A percentile compares a stretch with the other conserved stretches of the same genome.
These are phyloP conservation scores for Trichechus manatus DNA, from an alignment of 2,113 vertebrate genomes.

Conservation along the genomic window DNA sequence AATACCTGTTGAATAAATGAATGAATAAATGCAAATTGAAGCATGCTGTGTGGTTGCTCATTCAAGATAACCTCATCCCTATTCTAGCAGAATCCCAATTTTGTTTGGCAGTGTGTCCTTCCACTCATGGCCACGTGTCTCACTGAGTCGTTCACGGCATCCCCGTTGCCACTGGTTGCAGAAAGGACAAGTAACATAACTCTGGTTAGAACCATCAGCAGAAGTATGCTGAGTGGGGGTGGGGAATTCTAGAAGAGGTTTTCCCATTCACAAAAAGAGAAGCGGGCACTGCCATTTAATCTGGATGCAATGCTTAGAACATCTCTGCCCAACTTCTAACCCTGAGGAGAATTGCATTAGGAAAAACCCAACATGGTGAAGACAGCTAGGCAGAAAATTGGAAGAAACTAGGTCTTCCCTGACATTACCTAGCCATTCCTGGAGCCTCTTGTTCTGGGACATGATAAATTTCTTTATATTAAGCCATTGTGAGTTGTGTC, in stretches of 20 bases:
- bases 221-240: not conserved
- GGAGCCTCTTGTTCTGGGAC: not conserved
- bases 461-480: not conserved
- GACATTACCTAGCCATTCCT: not conserved
- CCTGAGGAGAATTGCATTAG: not conserved
- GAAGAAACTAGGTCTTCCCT: not conserved
- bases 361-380: not conserved
- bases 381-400: too few relatives aligned
- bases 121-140: rapidly evolving
- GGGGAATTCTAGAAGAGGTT: not conserved
- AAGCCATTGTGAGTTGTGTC: not conserved
- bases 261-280: not conserved
- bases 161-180: not conserved
- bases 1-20: not conserved
- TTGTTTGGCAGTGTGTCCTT: not conserved
- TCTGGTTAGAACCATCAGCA: not conserved
- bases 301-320: rapidly evolving
- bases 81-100: not conserved
- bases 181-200: not conserved
- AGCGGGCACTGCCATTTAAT: not conserved
- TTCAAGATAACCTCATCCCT: not conserved
- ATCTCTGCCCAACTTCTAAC: too few relatives aligned
- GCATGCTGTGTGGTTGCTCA: not conserved
- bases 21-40: not conserved
- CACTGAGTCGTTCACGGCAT: not conserved